These are phyloP conservation scores for Rhagoletis pomonella DNA, from an alignment of 1,140 invertebrate species.

Conservation along the genomic window DNA sequence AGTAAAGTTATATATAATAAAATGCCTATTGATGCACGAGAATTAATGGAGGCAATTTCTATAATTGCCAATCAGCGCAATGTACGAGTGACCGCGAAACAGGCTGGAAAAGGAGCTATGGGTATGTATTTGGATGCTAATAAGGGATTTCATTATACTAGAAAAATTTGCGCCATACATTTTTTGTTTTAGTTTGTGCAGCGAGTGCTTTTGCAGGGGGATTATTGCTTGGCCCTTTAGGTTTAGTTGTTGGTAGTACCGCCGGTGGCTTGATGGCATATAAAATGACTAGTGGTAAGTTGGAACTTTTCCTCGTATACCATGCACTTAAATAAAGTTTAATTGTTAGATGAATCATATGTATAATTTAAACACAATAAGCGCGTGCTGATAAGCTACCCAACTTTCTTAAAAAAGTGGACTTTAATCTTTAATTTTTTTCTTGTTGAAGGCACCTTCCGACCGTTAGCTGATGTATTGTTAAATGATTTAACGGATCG, in stretches of 20 bases:
- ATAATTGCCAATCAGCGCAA: slow-evolving; percentile 68
- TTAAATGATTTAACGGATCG: slow-evolving; percentile 67
- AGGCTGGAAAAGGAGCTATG: slow-evolving; percentile 69
- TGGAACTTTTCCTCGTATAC: no score
- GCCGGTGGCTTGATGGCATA: slow-evolving; percentile 69
- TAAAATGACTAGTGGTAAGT: slow-evolving; percentile 67
- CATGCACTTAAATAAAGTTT: no score
- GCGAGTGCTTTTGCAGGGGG: slow-evolving; percentile 69
- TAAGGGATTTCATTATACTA: no score
- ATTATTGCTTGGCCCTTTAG: slow-evolving; percentile 67
- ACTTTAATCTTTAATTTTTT: slow-evolving; percentile 2
- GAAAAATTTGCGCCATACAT: no score
- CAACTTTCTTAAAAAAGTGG: neutral
- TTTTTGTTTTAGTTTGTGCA: slow-evolving; percentile 62
- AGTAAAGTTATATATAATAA: slow-evolving; percentile 36
- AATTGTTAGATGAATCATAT: no score
- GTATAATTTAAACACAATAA: no score
- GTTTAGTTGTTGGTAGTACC: slow-evolving; percentile 68
- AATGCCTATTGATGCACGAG: slow-evolving; percentile 70
- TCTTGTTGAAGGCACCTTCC: slow-evolving; percentile 65
- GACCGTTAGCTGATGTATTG: slow-evolving; percentile 67
- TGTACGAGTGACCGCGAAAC: slow-evolving; percentile 67
- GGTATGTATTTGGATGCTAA: no score
- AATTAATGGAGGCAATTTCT: slow-evolving; percentile 69
- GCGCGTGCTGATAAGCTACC: neutral